A percentile compares a stretch with the other conserved stretches of the same genome.
These are phyloP conservation scores for Drosophila kohkoa DNA, from an alignment of 1,140 invertebrate genomes.

Conservation along the genomic window DNA sequence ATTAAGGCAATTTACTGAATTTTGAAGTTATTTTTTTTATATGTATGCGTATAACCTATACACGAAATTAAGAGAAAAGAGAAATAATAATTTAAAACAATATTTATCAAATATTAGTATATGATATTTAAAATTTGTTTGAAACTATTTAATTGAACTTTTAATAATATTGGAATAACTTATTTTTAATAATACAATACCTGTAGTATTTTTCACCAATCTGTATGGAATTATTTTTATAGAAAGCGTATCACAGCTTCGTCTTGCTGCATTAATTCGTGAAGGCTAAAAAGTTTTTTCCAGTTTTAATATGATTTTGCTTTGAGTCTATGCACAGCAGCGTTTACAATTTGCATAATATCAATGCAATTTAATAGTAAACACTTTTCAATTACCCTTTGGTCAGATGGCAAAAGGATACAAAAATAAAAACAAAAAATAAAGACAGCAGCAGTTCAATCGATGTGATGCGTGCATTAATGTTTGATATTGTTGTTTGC, in stretches of 20 bases:
- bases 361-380: conserved; percentile 60
- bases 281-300: conserved; percentile 3
- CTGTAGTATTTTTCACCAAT: too few relatives aligned
- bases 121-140: too few relatives aligned
- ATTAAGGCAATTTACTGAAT: too few relatives aligned
- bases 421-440: conserved; percentile 20
- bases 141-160: too few relatives aligned
- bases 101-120: too few relatives aligned
- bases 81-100: too few relatives aligned
- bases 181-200: too few relatives aligned
- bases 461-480: conserved; percentile 26
- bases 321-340: conserved; percentile 21
- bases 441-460: conserved; percentile 28
- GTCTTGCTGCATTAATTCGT: neutral
- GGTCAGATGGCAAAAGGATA: conserved; percentile 31
- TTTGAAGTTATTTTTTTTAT: too few relatives aligned
- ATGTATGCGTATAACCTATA: too few relatives aligned
- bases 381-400: conserved; percentile 63
- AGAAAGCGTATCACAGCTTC: neutral
- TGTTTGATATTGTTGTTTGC: conserved; percentile 62
- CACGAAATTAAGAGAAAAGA: too few relatives aligned
- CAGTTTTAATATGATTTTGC: conserved; percentile 5
- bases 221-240: neutral
- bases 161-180: too few relatives aligned
- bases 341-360: conserved; percentile 43